These are phyloP conservation scores for Oeneis ivallda DNA, from an alignment of 2,888 invertebrate species.

Conservation along the genomic window DNA sequence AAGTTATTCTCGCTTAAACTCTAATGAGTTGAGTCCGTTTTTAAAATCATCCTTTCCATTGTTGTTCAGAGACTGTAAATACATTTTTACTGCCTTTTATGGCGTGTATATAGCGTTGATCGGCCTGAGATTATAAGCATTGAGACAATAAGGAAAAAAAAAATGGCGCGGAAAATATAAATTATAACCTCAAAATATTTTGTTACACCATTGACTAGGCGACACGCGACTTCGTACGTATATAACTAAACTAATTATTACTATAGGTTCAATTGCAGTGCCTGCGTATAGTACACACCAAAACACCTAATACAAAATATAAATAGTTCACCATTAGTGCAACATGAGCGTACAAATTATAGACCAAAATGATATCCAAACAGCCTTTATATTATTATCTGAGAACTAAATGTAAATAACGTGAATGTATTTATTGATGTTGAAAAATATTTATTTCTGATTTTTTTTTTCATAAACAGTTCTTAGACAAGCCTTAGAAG, in stretches of 20 bases:
- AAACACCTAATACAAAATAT: conserved; percentile 40
- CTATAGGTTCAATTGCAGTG: conserved; percentile 48
- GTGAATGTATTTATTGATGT: conserved; percentile 63
- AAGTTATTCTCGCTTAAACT: conserved; percentile 61
- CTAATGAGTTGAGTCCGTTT: conserved; percentile 28
- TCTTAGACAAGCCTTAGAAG: conserved; percentile 70
- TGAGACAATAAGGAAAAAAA: conserved; percentile 59
- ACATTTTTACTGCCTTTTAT: conserved; percentile 51
- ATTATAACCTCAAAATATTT: conserved; percentile 24
- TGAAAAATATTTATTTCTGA: conserved; percentile 53
- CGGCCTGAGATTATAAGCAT: conserved; percentile 59
- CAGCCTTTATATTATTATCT: conserved; percentile 52
- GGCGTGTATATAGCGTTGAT: conserved; percentile 57
- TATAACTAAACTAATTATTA: conserved; percentile 23
- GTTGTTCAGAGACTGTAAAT: conserved; percentile 50
- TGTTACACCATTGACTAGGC: conserved; percentile 20
- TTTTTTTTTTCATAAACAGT: conserved; percentile 53
- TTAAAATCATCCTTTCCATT: conserved; percentile 23
- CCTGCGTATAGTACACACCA: conserved; percentile 55
- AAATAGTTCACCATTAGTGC: conserved; percentile 64
- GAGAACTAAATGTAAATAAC: conserved; percentile 57
- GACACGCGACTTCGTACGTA: conserved; percentile 20
- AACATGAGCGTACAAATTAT: conserved; percentile 76
- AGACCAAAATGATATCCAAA: conserved; percentile 77
- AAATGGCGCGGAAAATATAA: conserved; percentile 20